Conservation (phyloP, 2,113 vertebrate species). For the Geococcyx californianus region DNA sequence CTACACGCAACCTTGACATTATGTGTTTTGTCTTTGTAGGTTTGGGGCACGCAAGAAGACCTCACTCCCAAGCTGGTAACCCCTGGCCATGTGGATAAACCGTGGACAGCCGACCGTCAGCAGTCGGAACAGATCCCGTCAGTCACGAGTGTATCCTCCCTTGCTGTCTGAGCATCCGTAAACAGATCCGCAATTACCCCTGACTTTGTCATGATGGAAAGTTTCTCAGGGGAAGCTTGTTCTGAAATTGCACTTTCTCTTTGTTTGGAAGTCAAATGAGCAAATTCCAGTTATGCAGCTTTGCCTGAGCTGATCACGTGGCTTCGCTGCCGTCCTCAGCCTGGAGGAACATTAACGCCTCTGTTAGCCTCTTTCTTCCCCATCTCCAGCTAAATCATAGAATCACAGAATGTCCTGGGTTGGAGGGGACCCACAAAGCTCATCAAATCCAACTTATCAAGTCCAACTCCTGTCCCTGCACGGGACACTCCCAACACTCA, state of each 20-base stretch:
- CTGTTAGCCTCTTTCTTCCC: not conserved
- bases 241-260: not conserved
- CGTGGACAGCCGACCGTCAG: rapidly evolving
- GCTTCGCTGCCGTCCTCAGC: not conserved
- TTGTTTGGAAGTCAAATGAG: not conserved
- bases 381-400: no score
- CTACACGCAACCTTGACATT: not conserved
- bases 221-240: not conserved
- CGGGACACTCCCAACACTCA: no score
- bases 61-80: not conserved
- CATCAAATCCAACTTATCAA: no score
- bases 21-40: not conserved
- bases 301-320: not conserved
- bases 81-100: not conserved
- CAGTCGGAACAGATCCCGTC: rapidly evolving
- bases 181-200: rapidly evolving
- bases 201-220: rapidly evolving
- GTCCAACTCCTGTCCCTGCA: no score
- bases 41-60: not conserved
- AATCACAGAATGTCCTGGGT: no score
- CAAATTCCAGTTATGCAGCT: not conserved
- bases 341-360: not conserved
- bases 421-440: no score
- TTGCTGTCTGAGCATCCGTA: not conserved
- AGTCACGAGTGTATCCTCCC: not conserved